These are phyloP conservation scores for Rhineura floridana DNA, from an alignment of 2,113 vertebrate species.

Conservation along the genomic window DNA sequence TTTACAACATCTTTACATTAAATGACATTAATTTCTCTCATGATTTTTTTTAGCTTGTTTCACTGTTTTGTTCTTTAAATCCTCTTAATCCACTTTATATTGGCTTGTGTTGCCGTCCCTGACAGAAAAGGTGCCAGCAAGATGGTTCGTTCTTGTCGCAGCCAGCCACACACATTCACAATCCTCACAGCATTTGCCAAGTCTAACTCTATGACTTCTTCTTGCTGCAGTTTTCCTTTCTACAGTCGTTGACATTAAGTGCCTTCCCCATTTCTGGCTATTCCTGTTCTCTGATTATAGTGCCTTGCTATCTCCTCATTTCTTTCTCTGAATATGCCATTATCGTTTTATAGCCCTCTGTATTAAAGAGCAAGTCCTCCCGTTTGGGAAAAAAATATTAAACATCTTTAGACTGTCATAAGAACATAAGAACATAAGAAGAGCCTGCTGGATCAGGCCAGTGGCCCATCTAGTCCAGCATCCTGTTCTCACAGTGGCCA, in stretches of 20 bases:
- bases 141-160: slow-evolving; percentile 51
- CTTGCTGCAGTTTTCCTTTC: slow-evolving; percentile 62
- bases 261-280: slow-evolving; percentile 58
- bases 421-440: no score
- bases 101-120: slow-evolving; percentile 50
- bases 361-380: not conserved
- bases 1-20: slow-evolving; percentile 27
- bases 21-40: slow-evolving; percentile 47
- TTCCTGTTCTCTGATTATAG: slow-evolving; percentile 28
- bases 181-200: slow-evolving; percentile 66
- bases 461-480: no score
- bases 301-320: slow-evolving; percentile 28
- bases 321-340: slow-evolving; percentile 12
- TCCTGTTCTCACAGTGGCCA: no score
- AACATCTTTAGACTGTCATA: no score
- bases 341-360: slow-evolving; percentile 11
- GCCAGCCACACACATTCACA: slow-evolving; percentile 67
- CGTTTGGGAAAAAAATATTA: no score
- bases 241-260: slow-evolving; percentile 60
- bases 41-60: slow-evolving; percentile 50
- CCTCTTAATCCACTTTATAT: slow-evolving; percentile 62
- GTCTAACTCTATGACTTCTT: slow-evolving; percentile 46
- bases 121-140: slow-evolving; percentile 64
- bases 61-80: slow-evolving; percentile 58
- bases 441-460: no score